Percentiles rank a stretch among this genome's conserved stretches.
These are phyloP conservation scores for Lutjanus campechanus DNA, from an alignment of 2,797 vertebrate genomes.

Conservation along the genomic window DNA sequence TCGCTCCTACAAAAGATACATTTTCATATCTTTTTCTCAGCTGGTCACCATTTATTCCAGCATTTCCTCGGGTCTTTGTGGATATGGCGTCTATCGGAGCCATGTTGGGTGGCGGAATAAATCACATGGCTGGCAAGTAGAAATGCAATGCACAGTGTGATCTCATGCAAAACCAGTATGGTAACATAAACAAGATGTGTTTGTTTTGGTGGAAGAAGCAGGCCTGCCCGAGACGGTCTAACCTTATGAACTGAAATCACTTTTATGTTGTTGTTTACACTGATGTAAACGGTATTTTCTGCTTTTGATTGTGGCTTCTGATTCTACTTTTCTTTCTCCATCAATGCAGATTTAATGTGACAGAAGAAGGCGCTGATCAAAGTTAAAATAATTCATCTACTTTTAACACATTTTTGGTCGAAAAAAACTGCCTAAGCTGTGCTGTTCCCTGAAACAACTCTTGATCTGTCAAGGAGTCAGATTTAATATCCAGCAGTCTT, in stretches of 20 bases:
- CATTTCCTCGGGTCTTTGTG: slow-evolving; percentile 66
- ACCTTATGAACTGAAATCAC: slow-evolving; percentile 25
- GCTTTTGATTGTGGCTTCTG: slow-evolving; percentile 17
- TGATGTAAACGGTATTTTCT: slow-evolving; percentile 19
- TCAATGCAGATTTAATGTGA: slow-evolving; percentile 17
- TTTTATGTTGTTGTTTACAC: slow-evolving; percentile 45
- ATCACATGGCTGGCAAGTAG: slow-evolving; percentile 60
- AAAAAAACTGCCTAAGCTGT: not conserved
- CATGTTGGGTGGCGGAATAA: slow-evolving; percentile 66
- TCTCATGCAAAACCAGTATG: slow-evolving; percentile 44
- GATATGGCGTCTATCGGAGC: slow-evolving; percentile 60
- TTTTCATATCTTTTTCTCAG: slow-evolving; percentile 73
- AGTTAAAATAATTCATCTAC: slow-evolving; percentile 10
- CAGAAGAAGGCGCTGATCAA: slow-evolving; percentile 8
- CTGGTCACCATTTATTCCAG: slow-evolving; percentile 68
- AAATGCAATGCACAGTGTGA: slow-evolving; percentile 40
- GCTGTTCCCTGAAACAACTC: slow-evolving; percentile 11
- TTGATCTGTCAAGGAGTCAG: not conserved
- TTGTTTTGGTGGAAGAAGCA: slow-evolving; percentile 27
- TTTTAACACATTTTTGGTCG: slow-evolving; percentile 14
- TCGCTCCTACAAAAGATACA: slow-evolving; percentile 55
- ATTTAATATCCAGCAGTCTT: slow-evolving; percentile 16
- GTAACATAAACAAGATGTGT: slow-evolving; percentile 42
- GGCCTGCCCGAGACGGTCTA: not conserved
- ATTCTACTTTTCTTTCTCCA: not conserved